Base-by-base conservation (phyloP, 2,888 invertebrate genomes). In the Priocnemis perturbator region DNA sequence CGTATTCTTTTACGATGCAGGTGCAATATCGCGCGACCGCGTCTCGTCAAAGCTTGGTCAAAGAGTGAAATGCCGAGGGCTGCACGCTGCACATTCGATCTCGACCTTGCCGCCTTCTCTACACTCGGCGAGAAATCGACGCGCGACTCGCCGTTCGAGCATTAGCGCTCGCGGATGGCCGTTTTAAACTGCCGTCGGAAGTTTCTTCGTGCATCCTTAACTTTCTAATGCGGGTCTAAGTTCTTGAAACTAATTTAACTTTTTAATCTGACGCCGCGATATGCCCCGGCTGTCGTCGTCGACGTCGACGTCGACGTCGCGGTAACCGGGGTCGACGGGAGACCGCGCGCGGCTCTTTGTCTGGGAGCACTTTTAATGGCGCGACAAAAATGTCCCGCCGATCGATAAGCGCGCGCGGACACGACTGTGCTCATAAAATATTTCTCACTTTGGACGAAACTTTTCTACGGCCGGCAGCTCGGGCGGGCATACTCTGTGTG, bases 391-490 rank as follows among this genome's bases (percentile, higher is more conserved):
- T 72, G 67, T 59, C 30, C 47, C 56, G 58, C 7, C 60, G 71
- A 78, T 80, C 79, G 73, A 79, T 78, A 70, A 50, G 15, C n/a
- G 44, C 62, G 44, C 62, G 61, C 60, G 17, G 23, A 37, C 64
- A 23, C 2, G 47, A 26, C 26, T 50, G 50, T 14, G 11, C 55
- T 55, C 58, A 71, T 69, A 61, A 73, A 71, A 78, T 80, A 78
- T 79, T 80, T 75, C 80, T 67, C 64, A 67, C 48, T 60, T 52
- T 60, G 80, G 59, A 48, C 44, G 69, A 77, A 72, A 79, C 63
- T 80, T 76, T 67, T 65, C 67, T 64, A 19, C 55, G 3, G 21
- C 26, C 7, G 37, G 50, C 52, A 58, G 59, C 55, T 60, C 59
- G 64, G 30, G 61, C 47, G 9, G 44, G 77, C 45, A 23, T 37